Percentiles rank a stretch among this genome's conserved stretches.
Evolutionary conservation across 2,888 invertebrate genomes (phyloP).

Genomic region (Rhingia rostrata): DNA sequence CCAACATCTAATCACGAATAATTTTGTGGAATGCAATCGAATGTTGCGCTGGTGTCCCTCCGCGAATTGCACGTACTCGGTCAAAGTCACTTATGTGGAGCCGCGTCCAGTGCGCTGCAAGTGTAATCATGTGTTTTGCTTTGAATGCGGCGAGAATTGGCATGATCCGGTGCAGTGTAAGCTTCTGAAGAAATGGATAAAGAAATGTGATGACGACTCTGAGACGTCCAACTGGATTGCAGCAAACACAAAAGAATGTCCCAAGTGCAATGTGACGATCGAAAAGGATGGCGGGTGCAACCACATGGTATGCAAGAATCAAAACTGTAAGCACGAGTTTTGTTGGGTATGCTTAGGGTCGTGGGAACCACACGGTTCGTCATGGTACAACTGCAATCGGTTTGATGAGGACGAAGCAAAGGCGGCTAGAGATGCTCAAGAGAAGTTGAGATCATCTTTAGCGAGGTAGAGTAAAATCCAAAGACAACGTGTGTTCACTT

Average conservation of each 20-base stretch:
- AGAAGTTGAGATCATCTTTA: conserved; percentile 95
- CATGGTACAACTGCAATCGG: conserved; percentile 99
- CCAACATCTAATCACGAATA: conserved; percentile 98
- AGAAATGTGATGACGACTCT: conserved; percentile 99
- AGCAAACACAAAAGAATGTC: conserved; percentile 99
- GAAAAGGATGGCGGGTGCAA: conserved; percentile 99
- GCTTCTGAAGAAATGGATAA: conserved; percentile 97
- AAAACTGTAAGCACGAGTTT: conserved; percentile 98
- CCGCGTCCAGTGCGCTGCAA: conserved; percentile 95
- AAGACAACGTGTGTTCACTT: neutral
- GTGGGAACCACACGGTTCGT: conserved; percentile 99
- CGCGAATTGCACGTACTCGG: conserved; percentile 97
- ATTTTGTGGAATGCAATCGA: conserved; percentile 99
- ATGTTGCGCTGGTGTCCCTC: conserved; percentile 98
- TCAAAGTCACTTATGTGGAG: conserved; percentile 95
- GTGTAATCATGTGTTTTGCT: conserved; percentile 97
- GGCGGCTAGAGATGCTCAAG: conserved; percentile 97
- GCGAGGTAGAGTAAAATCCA: conserved; percentile 88
- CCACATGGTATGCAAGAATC: conserved; percentile 99
- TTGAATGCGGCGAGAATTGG: conserved; percentile 98
- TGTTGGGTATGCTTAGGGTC: conserved; percentile 99
- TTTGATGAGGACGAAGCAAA: conserved; percentile 98
- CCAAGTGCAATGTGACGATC: conserved; percentile 98
- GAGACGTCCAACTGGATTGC: conserved; percentile 99
- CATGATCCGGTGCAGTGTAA: conserved; percentile 99